A percentile compares a stretch with the other conserved stretches of the same genome.
Evolutionary conservation across 1,140 invertebrate genomes (phyloP).

Genomic region (Drosophila bifasciata): DNA sequence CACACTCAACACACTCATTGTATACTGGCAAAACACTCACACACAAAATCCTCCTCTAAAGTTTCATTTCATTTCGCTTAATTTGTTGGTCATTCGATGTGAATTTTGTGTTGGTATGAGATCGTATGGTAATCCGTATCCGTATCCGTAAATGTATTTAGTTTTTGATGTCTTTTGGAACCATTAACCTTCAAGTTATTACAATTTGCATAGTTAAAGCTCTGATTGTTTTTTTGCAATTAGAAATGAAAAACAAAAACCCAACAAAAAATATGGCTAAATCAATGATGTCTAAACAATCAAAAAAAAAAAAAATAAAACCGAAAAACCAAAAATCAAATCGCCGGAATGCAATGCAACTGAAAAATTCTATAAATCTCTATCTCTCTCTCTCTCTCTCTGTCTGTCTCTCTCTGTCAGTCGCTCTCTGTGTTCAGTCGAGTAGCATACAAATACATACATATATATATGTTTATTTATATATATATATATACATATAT

Average conservation of each 20-base stretch:
- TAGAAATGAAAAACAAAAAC: conserved; percentile 48
- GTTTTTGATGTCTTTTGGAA: conserved; percentile 70
- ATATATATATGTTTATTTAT: too few relatives aligned
- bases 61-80: conserved; percentile 52
- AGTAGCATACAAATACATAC: conserved; percentile 46
- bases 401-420: conserved; percentile 35
- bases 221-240: conserved; percentile 75
- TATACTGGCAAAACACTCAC: conserved; percentile 19
- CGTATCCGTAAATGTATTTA: conserved; percentile 49
- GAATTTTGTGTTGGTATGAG: conserved; percentile 24
- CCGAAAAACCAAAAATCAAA: conserved; percentile 5
- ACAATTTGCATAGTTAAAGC: conserved; percentile 79
- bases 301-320: conserved; percentile 33
- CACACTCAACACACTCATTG: conserved; percentile 28
- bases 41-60: conserved; percentile 40
- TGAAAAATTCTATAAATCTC: conserved; percentile 55
- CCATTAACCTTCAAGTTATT: conserved; percentile 74
- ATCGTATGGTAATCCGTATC: conserved; percentile 46
- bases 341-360: conserved; percentile 50
- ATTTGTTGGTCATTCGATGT: conserved; percentile 22
- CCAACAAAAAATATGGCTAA: conserved; percentile 31
- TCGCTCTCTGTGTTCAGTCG: conserved; percentile 73
- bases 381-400: conserved; percentile 54
- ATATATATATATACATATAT: conserved; percentile 28
- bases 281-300: conserved; percentile 48